phyloP scores from a whole-genome alignment of 2,113 vertebrate species.

The Tonatia bakeri region DNA sequence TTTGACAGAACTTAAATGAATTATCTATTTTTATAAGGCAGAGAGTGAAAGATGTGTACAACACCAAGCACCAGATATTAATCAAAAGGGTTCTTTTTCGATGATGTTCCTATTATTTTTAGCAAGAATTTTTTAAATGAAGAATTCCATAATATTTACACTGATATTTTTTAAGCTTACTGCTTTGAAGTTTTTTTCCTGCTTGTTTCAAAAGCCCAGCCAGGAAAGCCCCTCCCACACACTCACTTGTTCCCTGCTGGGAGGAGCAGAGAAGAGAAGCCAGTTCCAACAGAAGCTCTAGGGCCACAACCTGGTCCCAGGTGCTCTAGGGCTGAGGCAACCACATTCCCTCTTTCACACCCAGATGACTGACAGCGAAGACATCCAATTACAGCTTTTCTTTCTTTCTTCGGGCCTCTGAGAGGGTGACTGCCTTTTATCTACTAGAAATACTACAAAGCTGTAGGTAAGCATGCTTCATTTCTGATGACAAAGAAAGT shows the following conservation, averaged over 20 bases:
- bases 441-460: background rate
- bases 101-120: background rate
- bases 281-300: background rate
- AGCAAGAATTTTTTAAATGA: background rate
- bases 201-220: background rate
- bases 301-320: background rate
- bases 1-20: conserved; percentile 37
- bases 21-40: conserved; percentile 41
- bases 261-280: background rate
- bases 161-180: background rate
- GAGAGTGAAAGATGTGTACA: background rate
- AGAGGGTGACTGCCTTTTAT: background rate
- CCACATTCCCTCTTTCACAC: background rate
- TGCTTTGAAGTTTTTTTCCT: background rate
- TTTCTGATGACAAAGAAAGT: background rate
- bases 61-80: background rate
- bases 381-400: background rate
- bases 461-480: background rate
- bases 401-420: background rate
- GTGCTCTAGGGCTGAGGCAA: no score
- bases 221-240: background rate
- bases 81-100: background rate
- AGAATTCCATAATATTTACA: background rate
- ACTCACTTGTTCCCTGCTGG: no score
- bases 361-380: background rate